Base-by-base conservation (phyloP, 2,113 vertebrate genomes). In the Mobula hypostoma region DNA sequence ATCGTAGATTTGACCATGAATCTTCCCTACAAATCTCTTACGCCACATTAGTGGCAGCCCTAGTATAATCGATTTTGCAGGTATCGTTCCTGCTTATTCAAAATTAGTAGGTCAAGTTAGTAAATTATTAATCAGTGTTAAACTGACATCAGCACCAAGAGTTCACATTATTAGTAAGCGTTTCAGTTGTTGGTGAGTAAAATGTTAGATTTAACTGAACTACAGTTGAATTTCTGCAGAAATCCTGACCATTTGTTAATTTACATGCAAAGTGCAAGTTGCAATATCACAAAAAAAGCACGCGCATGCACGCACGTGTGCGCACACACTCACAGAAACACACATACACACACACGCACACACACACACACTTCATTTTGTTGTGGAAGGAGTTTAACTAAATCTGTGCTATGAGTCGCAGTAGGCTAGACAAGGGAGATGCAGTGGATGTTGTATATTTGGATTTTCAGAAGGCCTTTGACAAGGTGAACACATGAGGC, bases 71-170 rank as follows among this genome's bases (percentile, higher is more conserved):
- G 11, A 36, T 19, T 29, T 21, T 74, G 4, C 27, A 6, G 40
- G 24, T 12, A 9, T 58, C 21, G 61, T 87, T 36, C 36, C 32
- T 21, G 32, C 66, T 63, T 36, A 27, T n/a, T 36, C 29, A 91
- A 32, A 36, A 70, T 48, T 40, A 56, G 68, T 27, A 74, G 48
- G 40, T 5, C 40, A 48, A 29, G 70, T 93, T 93, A 93, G 91
- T 93, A 36, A 91, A 91, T 36, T 32, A 92, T 91, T 66, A 91
- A 70, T 91, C 63, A 40, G 36, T 21, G 66, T 92, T 92, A 92
- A 72, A 27, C 72, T 21, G 24, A 48, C 66, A 72, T 72, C 36
- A 40, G 40, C 70, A 76, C 72, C 66, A 74, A 72, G 36, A 48
- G 32, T 68, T 56, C 74, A 40, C 91, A 74, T 4, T 74, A 68